phyloP scores from a whole-genome alignment of 2,797 vertebrate species.

The Etheostoma perlongum region DNA sequence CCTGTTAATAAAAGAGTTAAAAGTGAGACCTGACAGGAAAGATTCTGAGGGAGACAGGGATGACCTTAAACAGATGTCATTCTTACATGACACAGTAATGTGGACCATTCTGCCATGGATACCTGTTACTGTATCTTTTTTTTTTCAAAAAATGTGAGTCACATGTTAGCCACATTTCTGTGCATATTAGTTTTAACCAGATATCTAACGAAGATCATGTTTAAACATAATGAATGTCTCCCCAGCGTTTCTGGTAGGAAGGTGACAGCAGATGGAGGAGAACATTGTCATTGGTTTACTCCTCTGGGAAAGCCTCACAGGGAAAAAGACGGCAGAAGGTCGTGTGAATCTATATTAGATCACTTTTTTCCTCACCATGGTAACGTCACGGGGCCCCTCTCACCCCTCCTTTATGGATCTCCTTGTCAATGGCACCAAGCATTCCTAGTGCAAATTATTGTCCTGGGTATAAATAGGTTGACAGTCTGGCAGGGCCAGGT shows the following conservation, averaged over 20 bases:
- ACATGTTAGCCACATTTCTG: constrained; percentile 2
- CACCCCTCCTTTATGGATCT: constrained; percentile 22
- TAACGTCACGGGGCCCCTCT: constrained; percentile 38
- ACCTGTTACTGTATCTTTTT: neutral
- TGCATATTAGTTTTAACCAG: neutral
- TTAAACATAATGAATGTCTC: constrained; percentile 37
- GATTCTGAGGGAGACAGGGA: neutral
- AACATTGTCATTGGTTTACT: constrained; percentile 37
- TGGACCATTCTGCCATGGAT: no score
- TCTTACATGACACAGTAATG: neutral
- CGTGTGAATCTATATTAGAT: constrained; percentile 62
- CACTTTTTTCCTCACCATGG: constrained; percentile 34
- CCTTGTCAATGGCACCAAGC: constrained; percentile 61
- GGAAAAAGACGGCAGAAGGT: constrained; percentile 57
- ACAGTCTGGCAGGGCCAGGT: constrained; percentile 78
- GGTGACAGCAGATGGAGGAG: constrained; percentile 52
- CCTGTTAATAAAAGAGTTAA: neutral
- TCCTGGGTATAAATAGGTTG: constrained; percentile 82
- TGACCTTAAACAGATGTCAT: constrained; percentile 4
- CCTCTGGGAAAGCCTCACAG: constrained; percentile 43
- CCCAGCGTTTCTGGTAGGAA: constrained; percentile 16
- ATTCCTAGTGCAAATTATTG: constrained; percentile 76
- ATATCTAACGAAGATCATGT: constrained; percentile 8
- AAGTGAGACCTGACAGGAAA: neutral
- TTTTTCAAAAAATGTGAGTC: neutral